Evolutionary conservation across 2,888 invertebrate genomes (phyloP).

Genomic region (Drosophila eohydei): DNA sequence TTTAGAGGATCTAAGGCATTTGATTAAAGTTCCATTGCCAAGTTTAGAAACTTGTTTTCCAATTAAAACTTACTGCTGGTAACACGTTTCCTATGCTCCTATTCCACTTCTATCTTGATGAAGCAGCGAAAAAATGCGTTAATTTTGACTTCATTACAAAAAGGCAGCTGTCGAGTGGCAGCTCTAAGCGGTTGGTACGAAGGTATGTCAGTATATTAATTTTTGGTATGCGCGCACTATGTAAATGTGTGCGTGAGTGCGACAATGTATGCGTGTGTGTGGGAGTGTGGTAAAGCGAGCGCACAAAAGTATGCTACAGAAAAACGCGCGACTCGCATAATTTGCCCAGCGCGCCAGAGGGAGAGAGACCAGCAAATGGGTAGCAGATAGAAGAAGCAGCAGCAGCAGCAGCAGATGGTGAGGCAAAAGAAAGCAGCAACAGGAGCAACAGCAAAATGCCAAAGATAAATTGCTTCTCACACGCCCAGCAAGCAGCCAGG

Average conservation of each 20-base stretch:
- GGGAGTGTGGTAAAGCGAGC: constrained; percentile 13
- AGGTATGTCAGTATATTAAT: constrained; percentile 71
- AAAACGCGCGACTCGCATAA: constrained; percentile 75
- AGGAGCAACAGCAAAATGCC: constrained; percentile 51
- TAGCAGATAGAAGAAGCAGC: background rate
- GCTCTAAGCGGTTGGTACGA: constrained; percentile 27
- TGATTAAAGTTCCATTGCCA: background rate
- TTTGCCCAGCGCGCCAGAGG: constrained; percentile 42
- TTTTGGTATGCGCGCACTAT: constrained; percentile 56
- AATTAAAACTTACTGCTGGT: constrained; percentile 18
- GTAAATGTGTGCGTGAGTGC: constrained; percentile 3
- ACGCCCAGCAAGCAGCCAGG: constrained; percentile 20
- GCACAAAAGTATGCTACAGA: constrained; percentile 65
- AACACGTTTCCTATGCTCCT: constrained; percentile 18
- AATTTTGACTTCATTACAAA: constrained; percentile 62
- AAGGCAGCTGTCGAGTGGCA: constrained; percentile 33
- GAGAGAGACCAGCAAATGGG: constrained; percentile 1
- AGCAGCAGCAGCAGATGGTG: constrained; percentile 9
- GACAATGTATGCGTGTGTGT: background rate
- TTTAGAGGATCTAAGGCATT: background rate
- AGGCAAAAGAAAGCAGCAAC: constrained; percentile 45
- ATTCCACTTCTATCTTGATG: background rate
- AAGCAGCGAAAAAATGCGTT: constrained; percentile 40
- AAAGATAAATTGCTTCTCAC: constrained; percentile 71
- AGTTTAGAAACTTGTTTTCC: background rate